Base-by-base conservation (phyloP, 2,888 invertebrate genomes). In the Heliconius charithonia region DNA sequence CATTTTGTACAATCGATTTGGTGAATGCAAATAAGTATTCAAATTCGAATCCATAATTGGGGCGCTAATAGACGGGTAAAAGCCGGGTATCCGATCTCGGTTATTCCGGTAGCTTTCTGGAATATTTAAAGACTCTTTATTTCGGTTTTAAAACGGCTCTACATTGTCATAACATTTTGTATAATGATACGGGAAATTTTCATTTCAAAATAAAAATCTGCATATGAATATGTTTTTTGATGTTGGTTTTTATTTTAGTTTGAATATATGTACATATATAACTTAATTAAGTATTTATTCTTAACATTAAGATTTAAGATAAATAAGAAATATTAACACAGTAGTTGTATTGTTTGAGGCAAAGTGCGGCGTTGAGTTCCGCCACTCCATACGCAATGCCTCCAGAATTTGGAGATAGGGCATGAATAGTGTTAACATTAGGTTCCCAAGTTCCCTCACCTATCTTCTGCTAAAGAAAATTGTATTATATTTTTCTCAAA, bases 41-140 rank as follows among this genome's bases (percentile, higher is more conserved):
- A 79, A 79, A 77, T 79, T 79, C 75, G 72, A 73, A 72, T 81
- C 79, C 75, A 77, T 85, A 79, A 83, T 83, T 83, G 83, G 86
- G 84, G 80, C 82, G 79, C 74, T 80, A 80, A 80, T 80, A 80
- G 80, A 83, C 82, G 85, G 83, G 85, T 86, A 86, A 86, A 84
- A 84, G 83, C 80, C 81, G 77, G 79, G 80, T 79, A 82, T 77
- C 81, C 79, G 77, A 87, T 87, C 76, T 75, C 85, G 80, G 83
- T 83, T 90, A 90, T 90, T 90, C 88, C 82, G 85, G 88, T 84
- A 87, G 90, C 90, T 90, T 90, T 90, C 86, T 85, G 85, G 82
- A 85, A 86, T 88, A 89, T 89, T 89, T 88, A 87, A 89, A 86
- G 84, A 83, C 80, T 77, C 75, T 75, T 72, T 79, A 77, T 81